Base-by-base conservation (phyloP, 2,888 invertebrate species). In the Sarcophaga subvicina region DNA sequence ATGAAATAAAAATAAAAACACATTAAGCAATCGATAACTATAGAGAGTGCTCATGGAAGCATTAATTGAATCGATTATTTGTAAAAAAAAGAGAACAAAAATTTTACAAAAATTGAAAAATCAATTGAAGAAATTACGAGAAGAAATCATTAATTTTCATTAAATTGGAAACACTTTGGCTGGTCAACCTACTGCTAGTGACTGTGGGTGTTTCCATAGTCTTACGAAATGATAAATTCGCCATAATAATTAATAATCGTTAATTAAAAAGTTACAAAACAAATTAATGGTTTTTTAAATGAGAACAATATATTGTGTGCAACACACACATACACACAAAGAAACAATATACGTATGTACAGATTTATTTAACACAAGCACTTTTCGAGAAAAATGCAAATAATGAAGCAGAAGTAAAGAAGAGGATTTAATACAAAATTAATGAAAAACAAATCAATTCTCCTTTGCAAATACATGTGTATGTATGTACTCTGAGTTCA, bases 201-300 rank as follows among this genome's bases (percentile, higher is more conserved):
- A 14, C 54, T 54, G 54, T 54, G 54, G 54, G 54, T 54, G 54
- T 14, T 17, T 54, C 5, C 17, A 37, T 14, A 4, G n/a, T 20
- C 47, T 70, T 70, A 69, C 6, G 5, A 62, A 62, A 45, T 63
- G 54, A 22, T 60, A 54, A 54, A 54, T 69, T 78, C 60, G 63
- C 37, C 27, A 49, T 27, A 63, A 62, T 54, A 63, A 64, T 71
- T 63, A 63, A 79, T 5, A 45, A 71, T 62, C 69, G n/a, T 45
- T 47, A 54, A 47, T 70, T 73, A 67, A 80, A 66, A 73, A 17
- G 17, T 60, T 73, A 59, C 59, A 73, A 45, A 11, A 60, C 27
- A 17, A n/a, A 67, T 80, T 66, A 67, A 80, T 72, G 67, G 27
- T 25, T 73, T 80, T 72, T 66, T 67, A 80, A 66, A 25, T 59